These are phyloP conservation scores for Panthera leo DNA, from an alignment of 2,113 vertebrate genomes.

Conservation along the genomic window DNA sequence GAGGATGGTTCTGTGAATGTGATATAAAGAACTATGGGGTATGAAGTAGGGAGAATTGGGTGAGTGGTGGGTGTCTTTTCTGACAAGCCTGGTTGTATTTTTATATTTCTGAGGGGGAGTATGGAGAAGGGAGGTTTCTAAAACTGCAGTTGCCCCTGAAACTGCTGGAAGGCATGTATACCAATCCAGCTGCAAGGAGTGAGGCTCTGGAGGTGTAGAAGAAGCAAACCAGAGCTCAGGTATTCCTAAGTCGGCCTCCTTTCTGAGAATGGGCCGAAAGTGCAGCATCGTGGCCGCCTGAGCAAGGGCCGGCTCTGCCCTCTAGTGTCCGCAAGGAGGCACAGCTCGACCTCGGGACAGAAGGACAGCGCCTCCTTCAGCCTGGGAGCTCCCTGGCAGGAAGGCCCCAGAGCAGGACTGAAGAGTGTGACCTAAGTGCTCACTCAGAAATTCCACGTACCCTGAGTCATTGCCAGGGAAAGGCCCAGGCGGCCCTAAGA, in stretches of 20 bases:
- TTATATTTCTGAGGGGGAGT: constrained; percentile 45
- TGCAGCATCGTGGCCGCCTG: accelerated
- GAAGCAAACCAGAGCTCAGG: not conserved
- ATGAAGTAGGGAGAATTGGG: not conserved
- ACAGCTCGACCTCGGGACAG: not conserved
- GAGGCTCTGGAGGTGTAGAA: not conserved
- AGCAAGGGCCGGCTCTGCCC: constrained; percentile 41
- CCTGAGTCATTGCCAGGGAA: not conserved
- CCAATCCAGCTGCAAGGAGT: not conserved
- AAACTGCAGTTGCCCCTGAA: not conserved
- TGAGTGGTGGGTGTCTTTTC: not conserved
- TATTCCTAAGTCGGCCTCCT: not conserved
- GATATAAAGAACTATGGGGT: not conserved
- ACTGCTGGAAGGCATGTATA: not conserved
- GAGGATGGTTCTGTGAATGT: not conserved
- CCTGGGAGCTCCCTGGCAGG: not conserved
- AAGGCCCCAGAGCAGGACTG: not conserved
- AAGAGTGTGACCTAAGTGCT: not conserved
- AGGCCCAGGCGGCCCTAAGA: not conserved
- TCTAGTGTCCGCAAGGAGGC: constrained; percentile 34
- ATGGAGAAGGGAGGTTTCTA: not conserved
- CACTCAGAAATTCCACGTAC: not conserved
- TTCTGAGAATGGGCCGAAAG: not conserved
- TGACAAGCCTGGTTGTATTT: constrained; percentile 38
- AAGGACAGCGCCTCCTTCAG: not conserved